Base-by-base conservation (phyloP, 2,797 vertebrate species). In the Fistularia commersonii region DNA sequence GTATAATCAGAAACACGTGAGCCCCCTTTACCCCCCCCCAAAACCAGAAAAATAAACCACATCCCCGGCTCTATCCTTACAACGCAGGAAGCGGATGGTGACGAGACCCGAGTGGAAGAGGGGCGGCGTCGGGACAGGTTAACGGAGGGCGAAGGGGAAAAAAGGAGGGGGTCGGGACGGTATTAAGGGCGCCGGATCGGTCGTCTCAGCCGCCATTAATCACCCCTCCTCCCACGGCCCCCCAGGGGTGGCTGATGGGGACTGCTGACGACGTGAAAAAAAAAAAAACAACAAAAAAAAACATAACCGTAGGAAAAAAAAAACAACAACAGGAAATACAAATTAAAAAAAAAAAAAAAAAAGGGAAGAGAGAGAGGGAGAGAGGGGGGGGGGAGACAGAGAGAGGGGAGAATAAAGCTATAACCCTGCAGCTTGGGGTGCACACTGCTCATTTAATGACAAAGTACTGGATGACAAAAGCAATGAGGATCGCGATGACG, bases 381-480 rank as follows among this genome's bases (percentile, higher is more conserved):
- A 68, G 67, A 64, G 48, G 12, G 39, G 6, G 8, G 41, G 11
- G 8, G 48, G 23, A 15, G 12, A 8, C 4, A 14, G 14, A 10
- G 9, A 31, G 34, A 8, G 56, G 55, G 58, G 23, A 54, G 72
- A 61, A 72, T 77, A 82, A 84, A 80, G 80, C 69, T 83, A 66
- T 74, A 82, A 83, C 76, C 80, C 79, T 76, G 82, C 82, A 87
- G 69, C 90, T 87, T 0, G 32, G 74, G 79, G 79, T 66, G 58
- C 65, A 37, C 42, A 71, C 75, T 57, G 77, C 69, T 98, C 92
- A 99, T 89, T 96, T 97, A 78, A 99, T 98, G 84, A 98, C 94
- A 46, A 98, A 97, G 91, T 99, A 97, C 90, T 98, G 95, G 87
- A 98, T 98, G 82, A 96, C 89, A 66, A 98, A 95, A 77, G 97